These are phyloP conservation scores for Henicopernis longicauda DNA, from an alignment of 2,113 vertebrate genomes.

Conservation along the genomic window DNA sequence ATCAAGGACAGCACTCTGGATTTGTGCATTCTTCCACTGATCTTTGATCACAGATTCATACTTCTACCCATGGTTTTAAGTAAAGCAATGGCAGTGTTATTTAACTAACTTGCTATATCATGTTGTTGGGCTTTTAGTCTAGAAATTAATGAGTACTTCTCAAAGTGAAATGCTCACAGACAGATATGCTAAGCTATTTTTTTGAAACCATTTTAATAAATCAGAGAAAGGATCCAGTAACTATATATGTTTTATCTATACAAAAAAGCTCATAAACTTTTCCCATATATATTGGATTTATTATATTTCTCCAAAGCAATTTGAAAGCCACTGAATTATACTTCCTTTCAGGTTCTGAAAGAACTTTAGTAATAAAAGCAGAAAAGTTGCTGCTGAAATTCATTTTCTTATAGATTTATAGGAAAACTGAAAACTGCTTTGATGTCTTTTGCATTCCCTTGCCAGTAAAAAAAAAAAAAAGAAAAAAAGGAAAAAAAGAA, in stretches of 20 bases:
- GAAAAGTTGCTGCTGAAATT: slow-evolving; percentile 73
- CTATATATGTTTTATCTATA: slow-evolving; percentile 23
- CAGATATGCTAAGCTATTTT: neutral
- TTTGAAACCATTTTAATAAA: slow-evolving; percentile 52
- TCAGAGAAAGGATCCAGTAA: slow-evolving; percentile 13
- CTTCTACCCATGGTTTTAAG: neutral
- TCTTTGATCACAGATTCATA: neutral
- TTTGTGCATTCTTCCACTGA: neutral
- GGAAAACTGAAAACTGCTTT: slow-evolving; percentile 74
- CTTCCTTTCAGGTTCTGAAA: slow-evolving; percentile 59
- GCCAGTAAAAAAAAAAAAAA: slow-evolving; percentile 28
- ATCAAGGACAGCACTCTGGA: neutral
- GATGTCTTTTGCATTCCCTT: slow-evolving; percentile 70
- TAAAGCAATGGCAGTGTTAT: neutral
- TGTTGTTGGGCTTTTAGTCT: neutral
- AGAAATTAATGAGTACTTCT: slow-evolving; percentile 26
- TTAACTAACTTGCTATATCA: neutral
- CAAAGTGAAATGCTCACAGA: slow-evolving; percentile 26
- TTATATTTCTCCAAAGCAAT: slow-evolving; percentile 72
- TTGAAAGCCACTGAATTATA: slow-evolving; percentile 69
- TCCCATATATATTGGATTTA: slow-evolving; percentile 65
- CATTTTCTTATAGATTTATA: slow-evolving; percentile 76
- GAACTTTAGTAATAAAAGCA: slow-evolving; percentile 68
- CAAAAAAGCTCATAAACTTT: slow-evolving; percentile 46
- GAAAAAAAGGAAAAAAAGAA: neutral